Percentiles rank a stretch among this genome's conserved stretches.
Evolutionary conservation across 2,113 vertebrate genomes (phyloP).

Genomic region (Silurus asotus): DNA sequence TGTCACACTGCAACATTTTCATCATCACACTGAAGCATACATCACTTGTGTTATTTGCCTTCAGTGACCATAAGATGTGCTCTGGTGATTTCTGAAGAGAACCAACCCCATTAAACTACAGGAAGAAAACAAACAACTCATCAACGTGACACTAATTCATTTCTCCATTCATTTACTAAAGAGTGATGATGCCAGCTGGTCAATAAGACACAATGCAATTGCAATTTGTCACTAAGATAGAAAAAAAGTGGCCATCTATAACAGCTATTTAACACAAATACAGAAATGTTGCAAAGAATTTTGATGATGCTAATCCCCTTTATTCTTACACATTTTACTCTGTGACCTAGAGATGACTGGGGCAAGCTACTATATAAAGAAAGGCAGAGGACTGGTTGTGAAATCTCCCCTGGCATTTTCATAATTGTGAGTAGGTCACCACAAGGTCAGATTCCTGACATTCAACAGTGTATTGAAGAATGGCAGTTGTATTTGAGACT

Average conservation of each 20-base stretch:
- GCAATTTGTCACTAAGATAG: slow-evolving; percentile 45
- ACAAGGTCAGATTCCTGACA: slow-evolving; percentile 60
- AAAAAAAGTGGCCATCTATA: slow-evolving; percentile 58
- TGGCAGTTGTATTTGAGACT: slow-evolving; percentile 66
- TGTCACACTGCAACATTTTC: slow-evolving; percentile 35
- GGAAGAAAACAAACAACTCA: slow-evolving; percentile 54
- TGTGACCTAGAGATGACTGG: slow-evolving; percentile 58
- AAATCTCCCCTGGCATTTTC: slow-evolving; percentile 62
- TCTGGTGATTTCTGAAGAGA: slow-evolving; percentile 43
- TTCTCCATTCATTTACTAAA: slow-evolving; percentile 45
- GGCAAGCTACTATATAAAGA: slow-evolving; percentile 43
- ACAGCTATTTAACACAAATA: slow-evolving; percentile 55
- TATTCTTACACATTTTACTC: slow-evolving; percentile 50
- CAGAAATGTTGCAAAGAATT: slow-evolving; percentile 64
- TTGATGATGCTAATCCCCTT: slow-evolving; percentile 62
- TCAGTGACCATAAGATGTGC: slow-evolving; percentile 36
- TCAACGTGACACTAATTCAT: slow-evolving; percentile 41
- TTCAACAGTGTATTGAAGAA: slow-evolving; percentile 55
- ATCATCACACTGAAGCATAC: slow-evolving; percentile 22
- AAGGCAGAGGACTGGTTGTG: slow-evolving; percentile 36
- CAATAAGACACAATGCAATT: slow-evolving; percentile 46
- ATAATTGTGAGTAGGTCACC: slow-evolving; percentile 60
- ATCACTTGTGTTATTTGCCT: slow-evolving; percentile 24
- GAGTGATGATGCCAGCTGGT: slow-evolving; percentile 44
- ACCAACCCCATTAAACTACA: slow-evolving; percentile 41